Percentiles rank a stretch among this genome's conserved stretches.
phyloP scores from a whole-genome alignment of 2,888 invertebrate genomes.

The Caenorhabditis sinica region DNA sequence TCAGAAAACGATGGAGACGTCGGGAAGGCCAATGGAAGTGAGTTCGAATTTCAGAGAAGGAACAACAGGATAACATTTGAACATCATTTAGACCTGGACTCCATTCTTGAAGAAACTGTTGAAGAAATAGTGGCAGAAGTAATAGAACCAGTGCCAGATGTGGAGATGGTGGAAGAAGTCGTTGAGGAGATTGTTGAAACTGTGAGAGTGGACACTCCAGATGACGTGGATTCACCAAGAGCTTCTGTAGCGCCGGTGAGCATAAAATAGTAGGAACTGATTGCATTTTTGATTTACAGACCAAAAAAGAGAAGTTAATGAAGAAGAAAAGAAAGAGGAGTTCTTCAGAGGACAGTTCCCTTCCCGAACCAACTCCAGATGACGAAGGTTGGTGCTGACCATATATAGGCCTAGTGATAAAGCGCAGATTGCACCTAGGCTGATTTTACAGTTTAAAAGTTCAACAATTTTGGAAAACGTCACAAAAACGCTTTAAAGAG shows the following conservation, averaged over 20 bases:
- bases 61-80: too few relatives aligned
- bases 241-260: conserved; percentile 8
- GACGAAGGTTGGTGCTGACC: too few relatives aligned
- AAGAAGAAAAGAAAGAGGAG: conserved; percentile 40
- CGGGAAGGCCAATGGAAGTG: not conserved
- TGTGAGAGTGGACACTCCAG: not conserved
- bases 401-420: too few relatives aligned
- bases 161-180: not conserved
- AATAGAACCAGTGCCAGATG: conserved; percentile 4
- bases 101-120: not conserved
- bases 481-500: too few relatives aligned
- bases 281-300: not conserved
- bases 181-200: not conserved
- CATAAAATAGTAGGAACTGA: not conserved
- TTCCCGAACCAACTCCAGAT: not conserved
- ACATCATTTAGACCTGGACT: conserved; percentile 9
- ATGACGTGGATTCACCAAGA: conserved; percentile 16
- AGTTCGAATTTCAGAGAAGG: not conserved
- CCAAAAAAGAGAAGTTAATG: not conserved
- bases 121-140: not conserved
- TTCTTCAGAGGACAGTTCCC: conserved; percentile 38
- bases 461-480: too few relatives aligned
- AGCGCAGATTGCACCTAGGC: too few relatives aligned
- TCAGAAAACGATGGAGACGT: conserved; percentile 5
- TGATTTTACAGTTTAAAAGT: too few relatives aligned